phyloP scores from a whole-genome alignment of 2,113 vertebrate genomes.

The Alaudala cheleensis region DNA sequence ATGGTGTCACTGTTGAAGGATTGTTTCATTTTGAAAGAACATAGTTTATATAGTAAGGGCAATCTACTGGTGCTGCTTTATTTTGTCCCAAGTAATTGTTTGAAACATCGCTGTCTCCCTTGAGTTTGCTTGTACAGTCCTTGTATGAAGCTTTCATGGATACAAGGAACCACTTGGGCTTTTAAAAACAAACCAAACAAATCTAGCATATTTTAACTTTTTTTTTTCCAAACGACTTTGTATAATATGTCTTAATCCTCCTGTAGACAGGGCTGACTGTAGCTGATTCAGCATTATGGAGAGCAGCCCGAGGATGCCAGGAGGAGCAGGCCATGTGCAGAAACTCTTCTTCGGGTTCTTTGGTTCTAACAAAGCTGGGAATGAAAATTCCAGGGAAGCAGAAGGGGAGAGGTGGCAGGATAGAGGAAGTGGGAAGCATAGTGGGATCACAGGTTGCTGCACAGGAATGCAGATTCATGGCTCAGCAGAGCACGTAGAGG shows the following conservation, averaged over 20 bases:
- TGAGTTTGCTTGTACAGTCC: neutral
- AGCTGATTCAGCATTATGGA: neutral
- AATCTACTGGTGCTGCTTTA: neutral
- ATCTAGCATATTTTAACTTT: neutral
- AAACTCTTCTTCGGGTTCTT: neutral
- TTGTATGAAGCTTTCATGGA: neutral
- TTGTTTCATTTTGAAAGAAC: constrained; percentile 51
- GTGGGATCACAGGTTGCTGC: neutral
- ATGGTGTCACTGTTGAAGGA: constrained; percentile 30
- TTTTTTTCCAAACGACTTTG: neutral
- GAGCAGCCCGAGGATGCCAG: neutral
- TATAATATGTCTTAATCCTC: neutral
- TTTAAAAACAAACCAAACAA: neutral
- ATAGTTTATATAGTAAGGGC: neutral
- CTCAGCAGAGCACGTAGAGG: neutral
- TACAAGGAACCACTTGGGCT: neutral
- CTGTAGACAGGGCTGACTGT: neutral
- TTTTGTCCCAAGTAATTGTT: constrained; percentile 45
- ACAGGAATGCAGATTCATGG: neutral
- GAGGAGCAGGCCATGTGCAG: neutral
- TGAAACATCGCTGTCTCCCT: constrained; percentile 7
- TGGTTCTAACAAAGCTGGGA: neutral
- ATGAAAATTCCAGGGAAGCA: neutral
- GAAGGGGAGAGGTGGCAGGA: neutral
- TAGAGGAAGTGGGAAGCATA: neutral